Conservation (phyloP, 2,797 vertebrate species). For the Phrynocephalus guinanensis region DNA sequence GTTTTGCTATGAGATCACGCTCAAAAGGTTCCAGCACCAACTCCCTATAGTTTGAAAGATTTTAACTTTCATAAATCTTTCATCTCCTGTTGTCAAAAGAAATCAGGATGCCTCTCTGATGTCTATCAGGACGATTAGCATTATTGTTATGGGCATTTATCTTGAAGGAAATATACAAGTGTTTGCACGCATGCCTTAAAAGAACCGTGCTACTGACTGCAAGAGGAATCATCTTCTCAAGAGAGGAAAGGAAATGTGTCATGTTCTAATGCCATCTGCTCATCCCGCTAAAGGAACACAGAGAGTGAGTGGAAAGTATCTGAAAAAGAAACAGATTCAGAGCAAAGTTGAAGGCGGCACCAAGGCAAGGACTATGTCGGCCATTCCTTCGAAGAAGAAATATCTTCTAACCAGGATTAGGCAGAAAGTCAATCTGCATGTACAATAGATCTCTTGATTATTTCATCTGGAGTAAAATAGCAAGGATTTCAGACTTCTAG, state of each 20-base stretch:
- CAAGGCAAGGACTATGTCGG: not conserved
- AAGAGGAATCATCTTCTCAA: slow-evolving; percentile 25
- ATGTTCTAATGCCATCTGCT: slow-evolving; percentile 21
- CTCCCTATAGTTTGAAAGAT: not conserved
- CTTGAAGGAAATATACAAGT: slow-evolving; percentile 27
- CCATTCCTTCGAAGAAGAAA: not conserved
- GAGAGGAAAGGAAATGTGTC: not conserved
- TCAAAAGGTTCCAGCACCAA: not conserved
- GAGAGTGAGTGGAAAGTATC: not conserved
- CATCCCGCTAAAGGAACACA: not conserved
- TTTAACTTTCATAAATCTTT: slow-evolving; percentile 21
- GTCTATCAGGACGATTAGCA: slow-evolving; percentile 5
- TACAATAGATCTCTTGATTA: not conserved
- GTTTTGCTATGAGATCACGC: not conserved
- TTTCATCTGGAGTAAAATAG: not conserved
- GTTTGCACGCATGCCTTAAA: slow-evolving; percentile 14
- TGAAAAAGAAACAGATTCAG: slow-evolving; percentile 28
- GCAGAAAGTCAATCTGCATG: not conserved
- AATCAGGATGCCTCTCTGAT: not conserved
- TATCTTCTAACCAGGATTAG: not conserved
- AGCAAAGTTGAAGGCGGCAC: slow-evolving; percentile 10
- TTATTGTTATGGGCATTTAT: slow-evolving; percentile 36
- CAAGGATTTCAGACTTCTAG: not conserved
- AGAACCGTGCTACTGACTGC: slow-evolving; percentile 12
- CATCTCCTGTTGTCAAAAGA: not conserved